A percentile compares a stretch with the other conserved stretches of the same genome.
Conservation (phyloP, 2,888 invertebrate genomes). For the Drosophila niveifrons region DNA sequence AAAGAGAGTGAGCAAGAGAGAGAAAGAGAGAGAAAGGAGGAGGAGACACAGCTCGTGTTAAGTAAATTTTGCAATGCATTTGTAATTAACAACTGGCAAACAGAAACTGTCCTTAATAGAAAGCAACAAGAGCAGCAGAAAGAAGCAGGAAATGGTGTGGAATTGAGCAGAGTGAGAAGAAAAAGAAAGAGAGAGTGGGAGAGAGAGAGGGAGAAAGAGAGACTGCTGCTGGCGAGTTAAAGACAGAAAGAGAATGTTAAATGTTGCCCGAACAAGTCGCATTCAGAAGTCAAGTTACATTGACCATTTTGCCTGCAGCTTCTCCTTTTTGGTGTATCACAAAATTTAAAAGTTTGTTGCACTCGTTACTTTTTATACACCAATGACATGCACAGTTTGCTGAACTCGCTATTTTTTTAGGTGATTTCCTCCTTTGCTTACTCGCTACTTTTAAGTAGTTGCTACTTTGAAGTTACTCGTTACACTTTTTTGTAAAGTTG, state of each 20-base stretch:
- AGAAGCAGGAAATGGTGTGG: not conserved
- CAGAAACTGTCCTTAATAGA: slow-evolving; percentile 23
- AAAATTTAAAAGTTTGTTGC: not conserved
- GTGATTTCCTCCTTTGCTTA: too few relatives aligned
- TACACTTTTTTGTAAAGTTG: too few relatives aligned
- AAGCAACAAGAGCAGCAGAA: not conserved
- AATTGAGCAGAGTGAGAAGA: not conserved
- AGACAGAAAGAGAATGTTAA: not conserved
- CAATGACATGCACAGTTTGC: not conserved
- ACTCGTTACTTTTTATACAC: not conserved
- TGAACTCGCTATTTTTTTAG: too few relatives aligned
- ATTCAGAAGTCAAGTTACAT: not conserved
- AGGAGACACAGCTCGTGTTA: slow-evolving; percentile 2
- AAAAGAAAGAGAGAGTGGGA: not conserved
- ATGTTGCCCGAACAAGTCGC: not conserved
- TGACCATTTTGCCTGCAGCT: slow-evolving; percentile 2
- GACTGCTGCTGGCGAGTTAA: too few relatives aligned
- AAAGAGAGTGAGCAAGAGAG: slow-evolving; percentile 13
- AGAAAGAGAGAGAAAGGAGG: not conserved
- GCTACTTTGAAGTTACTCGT: too few relatives aligned
- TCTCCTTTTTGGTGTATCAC: too few relatives aligned
- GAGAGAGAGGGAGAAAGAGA: not conserved
- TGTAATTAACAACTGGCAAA: slow-evolving; percentile 67
- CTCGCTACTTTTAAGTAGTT: too few relatives aligned
- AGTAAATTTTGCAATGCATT: slow-evolving; percentile 49